Evolutionary conservation across 2,113 vertebrate species (phyloP).

Genomic region (Platichthys stellatus): DNA sequence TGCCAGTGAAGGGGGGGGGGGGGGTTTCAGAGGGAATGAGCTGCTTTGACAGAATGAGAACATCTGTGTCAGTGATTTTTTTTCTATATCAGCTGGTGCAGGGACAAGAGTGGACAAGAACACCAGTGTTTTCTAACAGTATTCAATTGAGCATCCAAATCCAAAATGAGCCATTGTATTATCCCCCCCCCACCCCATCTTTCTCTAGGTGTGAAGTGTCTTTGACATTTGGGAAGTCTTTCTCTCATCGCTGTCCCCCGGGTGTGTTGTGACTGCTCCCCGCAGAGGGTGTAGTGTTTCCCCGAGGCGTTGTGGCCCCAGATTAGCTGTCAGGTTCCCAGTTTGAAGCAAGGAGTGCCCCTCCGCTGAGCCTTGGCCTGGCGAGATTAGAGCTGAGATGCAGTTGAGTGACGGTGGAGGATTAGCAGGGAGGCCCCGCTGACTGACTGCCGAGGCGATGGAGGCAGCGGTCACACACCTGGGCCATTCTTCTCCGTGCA

Average conservation of each 20-base stretch:
- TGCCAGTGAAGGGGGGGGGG: no score
- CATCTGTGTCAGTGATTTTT: not conserved
- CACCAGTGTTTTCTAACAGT: not conserved
- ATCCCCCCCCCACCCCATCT: not conserved
- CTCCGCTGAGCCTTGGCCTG: conserved; percentile 43
- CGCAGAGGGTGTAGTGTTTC: conserved; percentile 64
- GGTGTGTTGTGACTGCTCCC: conserved; percentile 38
- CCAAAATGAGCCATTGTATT: conserved; percentile 2
- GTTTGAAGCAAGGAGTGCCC: conserved; percentile 57
- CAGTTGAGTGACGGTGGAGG: conserved; percentile 72
- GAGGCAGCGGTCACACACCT: conserved; percentile 58
- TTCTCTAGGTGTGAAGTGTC: conserved; percentile 35
- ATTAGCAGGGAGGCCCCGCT: conserved; percentile 66
- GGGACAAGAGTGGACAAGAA: not conserved
- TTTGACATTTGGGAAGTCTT: conserved; percentile 40
- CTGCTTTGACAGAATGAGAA: not conserved
- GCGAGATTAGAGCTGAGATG: conserved; percentile 67
- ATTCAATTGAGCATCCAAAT: conserved; percentile 7
- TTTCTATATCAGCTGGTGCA: not conserved
- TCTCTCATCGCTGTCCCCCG: conserved; percentile 52
- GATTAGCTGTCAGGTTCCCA: conserved; percentile 66
- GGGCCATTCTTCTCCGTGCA: conserved; percentile 41
- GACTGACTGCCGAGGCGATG: conserved; percentile 61
- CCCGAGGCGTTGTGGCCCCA: conserved; percentile 46
- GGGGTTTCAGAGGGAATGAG: no score